phyloP scores from a whole-genome alignment of 2,113 vertebrate genomes.

The Corythornis cristatus region DNA sequence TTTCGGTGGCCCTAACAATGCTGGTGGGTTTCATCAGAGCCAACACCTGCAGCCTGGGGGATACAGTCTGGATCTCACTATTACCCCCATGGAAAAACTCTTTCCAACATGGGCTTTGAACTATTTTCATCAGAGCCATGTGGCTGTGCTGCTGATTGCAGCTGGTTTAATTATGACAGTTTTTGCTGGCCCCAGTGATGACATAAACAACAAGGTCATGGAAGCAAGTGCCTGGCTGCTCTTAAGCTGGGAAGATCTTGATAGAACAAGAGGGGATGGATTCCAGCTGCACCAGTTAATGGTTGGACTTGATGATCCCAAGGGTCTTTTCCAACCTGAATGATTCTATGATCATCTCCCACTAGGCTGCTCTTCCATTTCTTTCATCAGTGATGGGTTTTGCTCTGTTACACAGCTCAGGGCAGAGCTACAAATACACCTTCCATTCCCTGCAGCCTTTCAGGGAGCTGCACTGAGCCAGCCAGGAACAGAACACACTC shows the following conservation, averaged over 20 bases:
- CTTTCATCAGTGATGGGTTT: neutral
- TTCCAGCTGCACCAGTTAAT: too few relatives aligned
- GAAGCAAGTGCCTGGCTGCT: neutral
- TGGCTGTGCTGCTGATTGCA: neutral
- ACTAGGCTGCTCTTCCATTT: neutral
- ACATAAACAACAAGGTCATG: neutral
- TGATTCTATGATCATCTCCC: neutral
- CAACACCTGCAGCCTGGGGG: accelerated
- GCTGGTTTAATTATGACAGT: neutral
- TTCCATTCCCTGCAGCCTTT: neutral
- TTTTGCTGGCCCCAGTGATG: neutral
- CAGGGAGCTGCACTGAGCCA: neutral
- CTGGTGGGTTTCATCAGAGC: neutral
- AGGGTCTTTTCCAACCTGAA: too few relatives aligned
- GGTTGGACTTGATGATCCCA: too few relatives aligned
- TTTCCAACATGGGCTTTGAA: neutral
- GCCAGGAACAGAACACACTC: accelerated
- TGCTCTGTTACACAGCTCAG: neutral
- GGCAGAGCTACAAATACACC: neutral
- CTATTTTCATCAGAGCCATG: accelerated
- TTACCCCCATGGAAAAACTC: accelerated
- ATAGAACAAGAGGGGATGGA: too few relatives aligned
- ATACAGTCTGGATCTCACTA: neutral
- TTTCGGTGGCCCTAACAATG: neutral
- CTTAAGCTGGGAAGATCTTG: neutral